phyloP scores from a whole-genome alignment of 2,797 vertebrate species.

The Selene dorsalis region DNA sequence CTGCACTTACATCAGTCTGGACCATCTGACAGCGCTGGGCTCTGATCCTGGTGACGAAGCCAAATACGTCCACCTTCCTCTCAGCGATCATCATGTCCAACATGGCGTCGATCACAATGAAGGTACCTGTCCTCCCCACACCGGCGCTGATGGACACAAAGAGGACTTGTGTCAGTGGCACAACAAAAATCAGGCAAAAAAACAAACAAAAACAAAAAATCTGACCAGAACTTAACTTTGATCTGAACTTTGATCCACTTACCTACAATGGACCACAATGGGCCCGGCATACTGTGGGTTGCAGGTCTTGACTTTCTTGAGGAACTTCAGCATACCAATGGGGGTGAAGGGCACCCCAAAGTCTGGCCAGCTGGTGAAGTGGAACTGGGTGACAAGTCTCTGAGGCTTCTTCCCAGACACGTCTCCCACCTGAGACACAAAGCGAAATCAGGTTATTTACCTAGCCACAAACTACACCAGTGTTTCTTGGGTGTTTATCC shows the following conservation, averaged over 20 bases:
- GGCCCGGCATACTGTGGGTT: conserved; percentile 95
- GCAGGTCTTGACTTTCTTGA: conserved; percentile 97
- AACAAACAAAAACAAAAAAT: too few species aligned
- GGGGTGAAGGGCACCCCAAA: conserved; percentile 99
- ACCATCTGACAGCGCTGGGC: conserved; percentile 99
- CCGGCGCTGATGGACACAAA: conserved; percentile 87
- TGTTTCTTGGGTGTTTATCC: neutral
- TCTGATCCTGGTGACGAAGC: conserved; percentile 96
- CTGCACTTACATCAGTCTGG: conserved; percentile 93
- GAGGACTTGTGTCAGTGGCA: neutral
- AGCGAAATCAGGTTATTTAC: neutral
- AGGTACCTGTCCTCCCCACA: conserved; percentile 96
- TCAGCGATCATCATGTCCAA: conserved; percentile 97
- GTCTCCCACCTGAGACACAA: conserved; percentile 89
- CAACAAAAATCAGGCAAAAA: neutral
- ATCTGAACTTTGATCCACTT: conserved; percentile 25
- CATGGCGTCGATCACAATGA: conserved; percentile 99
- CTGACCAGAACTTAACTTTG: too few species aligned
- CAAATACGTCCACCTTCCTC: conserved; percentile 96
- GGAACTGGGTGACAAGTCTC: conserved; percentile 97
- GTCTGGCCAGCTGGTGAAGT: conserved; percentile 99
- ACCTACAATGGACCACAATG: conserved; percentile 99
- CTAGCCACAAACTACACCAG: neutral
- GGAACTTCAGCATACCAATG: conserved; percentile 98
- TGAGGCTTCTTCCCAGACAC: conserved; percentile 97